Evolutionary conservation across 2,113 vertebrate genomes (phyloP).

Genomic region (Lasiurus cinereus): DNA sequence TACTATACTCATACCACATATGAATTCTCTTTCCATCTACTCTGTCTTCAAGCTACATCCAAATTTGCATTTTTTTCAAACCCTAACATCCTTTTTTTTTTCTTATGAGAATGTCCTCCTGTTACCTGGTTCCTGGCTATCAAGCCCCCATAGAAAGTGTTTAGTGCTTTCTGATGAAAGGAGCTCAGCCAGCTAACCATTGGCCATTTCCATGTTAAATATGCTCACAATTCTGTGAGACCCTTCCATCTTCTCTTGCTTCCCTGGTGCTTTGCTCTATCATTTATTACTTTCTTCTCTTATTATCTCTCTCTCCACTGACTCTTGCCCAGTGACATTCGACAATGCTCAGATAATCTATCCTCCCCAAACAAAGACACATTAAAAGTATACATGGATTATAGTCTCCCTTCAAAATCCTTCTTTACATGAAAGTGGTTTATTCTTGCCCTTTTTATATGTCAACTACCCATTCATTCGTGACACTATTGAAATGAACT

Average conservation of each 20-base stretch:
- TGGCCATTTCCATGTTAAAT: slow-evolving; percentile 41
- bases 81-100: not conserved
- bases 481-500: not conserved
- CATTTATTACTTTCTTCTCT: slow-evolving; percentile 9
- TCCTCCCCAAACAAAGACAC: not conserved
- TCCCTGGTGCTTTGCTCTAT: not conserved
- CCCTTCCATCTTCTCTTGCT: not conserved
- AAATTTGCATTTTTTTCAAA: not conserved
- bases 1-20: not conserved
- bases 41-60: not conserved
- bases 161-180: slow-evolving; percentile 24
- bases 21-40: not conserved
- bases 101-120: not conserved
- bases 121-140: not conserved
- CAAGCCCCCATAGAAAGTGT: not conserved
- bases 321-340: slow-evolving; percentile 19
- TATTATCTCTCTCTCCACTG: not conserved
- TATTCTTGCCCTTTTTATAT: not conserved
- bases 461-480: not conserved
- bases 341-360: not conserved
- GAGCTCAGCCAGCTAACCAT: not conserved
- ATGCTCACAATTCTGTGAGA: not conserved
- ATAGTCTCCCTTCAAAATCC: not conserved
- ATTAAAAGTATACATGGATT: not conserved
- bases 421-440: not conserved